A percentile compares a stretch with the other conserved stretches of the same genome.
phyloP scores from a whole-genome alignment of 2,113 vertebrate genomes.

The Chionis minor region DNA sequence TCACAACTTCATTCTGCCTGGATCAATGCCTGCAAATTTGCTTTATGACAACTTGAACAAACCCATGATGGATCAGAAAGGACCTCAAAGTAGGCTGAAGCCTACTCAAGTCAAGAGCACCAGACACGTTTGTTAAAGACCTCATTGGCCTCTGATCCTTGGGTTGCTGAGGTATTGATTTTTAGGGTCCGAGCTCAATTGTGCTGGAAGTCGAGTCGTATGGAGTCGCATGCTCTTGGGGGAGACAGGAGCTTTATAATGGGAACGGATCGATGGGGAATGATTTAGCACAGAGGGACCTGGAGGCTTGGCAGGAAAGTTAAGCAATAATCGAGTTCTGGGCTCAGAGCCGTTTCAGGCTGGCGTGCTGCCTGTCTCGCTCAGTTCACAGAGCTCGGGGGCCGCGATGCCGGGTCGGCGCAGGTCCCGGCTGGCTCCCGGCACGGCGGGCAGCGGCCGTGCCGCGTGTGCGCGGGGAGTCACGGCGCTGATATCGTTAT shows the following conservation, averaged over 20 bases:
- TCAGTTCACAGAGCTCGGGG: neutral
- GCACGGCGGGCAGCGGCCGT: rapidly evolving
- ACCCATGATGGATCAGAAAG: conserved; percentile 77
- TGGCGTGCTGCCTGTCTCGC: conserved; percentile 23
- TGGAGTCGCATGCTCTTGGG: conserved; percentile 71
- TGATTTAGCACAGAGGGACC: conserved; percentile 79
- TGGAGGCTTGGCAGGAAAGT: conserved; percentile 71
- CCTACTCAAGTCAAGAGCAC: conserved; percentile 77
- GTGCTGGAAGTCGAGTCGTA: conserved; percentile 78
- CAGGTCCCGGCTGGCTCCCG: neutral
- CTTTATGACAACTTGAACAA: conserved; percentile 85
- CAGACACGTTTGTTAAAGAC: conserved; percentile 89
- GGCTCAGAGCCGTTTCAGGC: conserved; percentile 39
- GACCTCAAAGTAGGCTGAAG: conserved; percentile 71
- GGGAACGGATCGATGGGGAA: conserved; percentile 81
- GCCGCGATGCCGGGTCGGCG: rapidly evolving
- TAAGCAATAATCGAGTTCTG: conserved; percentile 72
- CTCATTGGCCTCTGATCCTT: conserved; percentile 88
- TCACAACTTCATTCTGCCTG: conserved; percentile 68
- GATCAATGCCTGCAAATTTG: conserved; percentile 89
- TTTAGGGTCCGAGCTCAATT: conserved; percentile 78
- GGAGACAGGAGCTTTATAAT: conserved; percentile 79
- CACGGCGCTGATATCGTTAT: rapidly evolving
- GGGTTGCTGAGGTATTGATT: conserved; percentile 87
- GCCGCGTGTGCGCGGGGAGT: rapidly evolving